phyloP scores from a whole-genome alignment of 2,113 vertebrate species.

The Chaetorhynchus papuensis region DNA sequence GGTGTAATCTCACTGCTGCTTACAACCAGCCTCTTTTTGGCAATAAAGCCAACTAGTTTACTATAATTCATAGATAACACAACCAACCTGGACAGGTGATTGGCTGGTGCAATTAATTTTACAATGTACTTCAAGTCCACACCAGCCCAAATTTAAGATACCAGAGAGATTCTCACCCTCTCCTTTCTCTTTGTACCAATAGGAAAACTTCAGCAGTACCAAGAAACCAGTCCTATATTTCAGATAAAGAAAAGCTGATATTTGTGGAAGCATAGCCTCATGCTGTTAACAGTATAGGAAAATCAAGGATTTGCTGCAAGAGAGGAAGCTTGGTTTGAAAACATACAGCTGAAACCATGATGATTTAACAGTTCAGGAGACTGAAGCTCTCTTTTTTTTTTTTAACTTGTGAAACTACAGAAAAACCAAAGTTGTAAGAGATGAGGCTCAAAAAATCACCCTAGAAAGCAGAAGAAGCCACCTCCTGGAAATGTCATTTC shows the following conservation, averaged over 20 bases:
- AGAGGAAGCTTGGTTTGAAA: background rate
- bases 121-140: background rate
- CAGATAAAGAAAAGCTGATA: background rate
- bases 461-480: background rate
- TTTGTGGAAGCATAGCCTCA: background rate
- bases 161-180: background rate
- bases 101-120: background rate
- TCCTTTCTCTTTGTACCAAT: background rate
- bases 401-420: background rate
- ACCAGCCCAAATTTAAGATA: background rate
- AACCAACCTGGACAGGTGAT: background rate
- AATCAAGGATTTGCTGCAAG: background rate
- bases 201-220: background rate
- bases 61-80: background rate
- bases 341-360: background rate
- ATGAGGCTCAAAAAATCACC: background rate
- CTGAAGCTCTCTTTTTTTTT: background rate
- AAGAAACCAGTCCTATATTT: background rate
- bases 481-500: background rate
- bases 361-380: background rate
- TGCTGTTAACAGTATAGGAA: background rate
- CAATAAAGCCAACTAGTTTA: background rate
- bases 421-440: background rate
- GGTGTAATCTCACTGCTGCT: background rate
- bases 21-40: background rate